These are phyloP conservation scores for Aegotheles bennettii DNA, from an alignment of 2,113 vertebrate genomes.

Conservation along the genomic window DNA sequence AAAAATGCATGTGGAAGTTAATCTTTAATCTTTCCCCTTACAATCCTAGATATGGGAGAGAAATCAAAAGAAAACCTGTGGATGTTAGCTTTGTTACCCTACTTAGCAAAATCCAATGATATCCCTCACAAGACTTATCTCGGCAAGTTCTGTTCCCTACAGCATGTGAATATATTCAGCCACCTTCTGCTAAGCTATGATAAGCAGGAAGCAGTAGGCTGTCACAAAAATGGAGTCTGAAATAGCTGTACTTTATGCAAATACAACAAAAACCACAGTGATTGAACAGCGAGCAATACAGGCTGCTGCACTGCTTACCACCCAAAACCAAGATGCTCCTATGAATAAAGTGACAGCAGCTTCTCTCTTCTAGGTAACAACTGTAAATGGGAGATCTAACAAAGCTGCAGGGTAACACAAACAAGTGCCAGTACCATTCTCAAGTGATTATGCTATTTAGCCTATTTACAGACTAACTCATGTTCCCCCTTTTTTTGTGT, in stretches of 20 bases:
- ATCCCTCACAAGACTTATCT: background rate
- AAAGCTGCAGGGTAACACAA: background rate
- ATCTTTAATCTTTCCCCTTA: constrained; percentile 31
- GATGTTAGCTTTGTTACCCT: background rate
- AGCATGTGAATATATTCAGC: constrained; percentile 34
- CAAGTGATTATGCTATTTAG: background rate
- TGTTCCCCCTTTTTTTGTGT: background rate
- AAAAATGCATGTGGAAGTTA: constrained; percentile 29
- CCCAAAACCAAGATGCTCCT: background rate
- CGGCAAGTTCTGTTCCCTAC: background rate
- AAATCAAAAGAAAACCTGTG: constrained; percentile 24
- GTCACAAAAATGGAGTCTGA: constrained; percentile 39
- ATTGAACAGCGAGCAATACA: background rate
- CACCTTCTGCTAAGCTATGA: constrained; percentile 54
- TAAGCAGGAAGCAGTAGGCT: constrained; percentile 60
- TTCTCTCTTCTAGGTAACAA: background rate
- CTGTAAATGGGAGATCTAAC: background rate
- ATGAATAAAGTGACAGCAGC: background rate
- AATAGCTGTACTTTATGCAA: constrained; percentile 56
- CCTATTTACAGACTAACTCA: background rate
- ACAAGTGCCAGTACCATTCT: background rate
- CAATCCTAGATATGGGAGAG: background rate
- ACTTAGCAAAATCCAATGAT: constrained; percentile 1
- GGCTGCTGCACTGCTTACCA: background rate
- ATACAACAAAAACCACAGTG: background rate